Evolutionary conservation across 2,113 vertebrate genomes (phyloP).

Genomic region (Sceloporus undulatus): DNA sequence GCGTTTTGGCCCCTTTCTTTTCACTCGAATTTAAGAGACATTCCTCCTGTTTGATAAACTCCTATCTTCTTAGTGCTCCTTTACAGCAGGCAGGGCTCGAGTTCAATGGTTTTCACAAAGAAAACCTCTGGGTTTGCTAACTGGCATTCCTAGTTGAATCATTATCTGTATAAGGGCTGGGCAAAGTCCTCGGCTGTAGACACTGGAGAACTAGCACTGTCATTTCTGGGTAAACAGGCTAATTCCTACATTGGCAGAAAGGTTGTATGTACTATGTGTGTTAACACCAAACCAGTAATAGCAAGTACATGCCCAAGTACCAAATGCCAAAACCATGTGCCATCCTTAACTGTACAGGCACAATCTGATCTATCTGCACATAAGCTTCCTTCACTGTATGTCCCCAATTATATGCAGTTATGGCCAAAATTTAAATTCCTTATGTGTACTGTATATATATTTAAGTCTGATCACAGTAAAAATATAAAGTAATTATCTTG

Average conservation of each 20-base stretch:
- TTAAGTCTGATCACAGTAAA: conserved; percentile 50
- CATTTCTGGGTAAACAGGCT: neutral
- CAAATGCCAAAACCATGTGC: neutral
- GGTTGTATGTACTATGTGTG: too few species aligned
- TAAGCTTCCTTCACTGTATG: too few species aligned
- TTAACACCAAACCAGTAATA: neutral
- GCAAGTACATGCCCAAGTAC: neutral
- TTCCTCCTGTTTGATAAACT: too few species aligned
- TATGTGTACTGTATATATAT: neutral
- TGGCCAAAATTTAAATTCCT: neutral
- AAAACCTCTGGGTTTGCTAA: neutral
- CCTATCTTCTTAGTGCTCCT: neutral
- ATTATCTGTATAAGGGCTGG: neutral
- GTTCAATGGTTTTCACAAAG: neutral
- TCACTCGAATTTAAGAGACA: too few species aligned
- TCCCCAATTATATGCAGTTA: neutral
- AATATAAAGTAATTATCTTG: conserved; percentile 60
- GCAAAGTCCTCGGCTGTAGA: neutral
- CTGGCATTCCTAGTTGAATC: neutral
- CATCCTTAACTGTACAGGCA: too few species aligned
- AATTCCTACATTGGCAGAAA: neutral
- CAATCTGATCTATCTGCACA: neutral
- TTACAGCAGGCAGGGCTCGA: neutral
- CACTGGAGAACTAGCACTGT: neutral
- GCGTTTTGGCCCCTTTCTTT: too few species aligned